Evolutionary conservation across 2,888 invertebrate species (phyloP).

Genomic region (Drosophila pseudotalamancana): DNA sequence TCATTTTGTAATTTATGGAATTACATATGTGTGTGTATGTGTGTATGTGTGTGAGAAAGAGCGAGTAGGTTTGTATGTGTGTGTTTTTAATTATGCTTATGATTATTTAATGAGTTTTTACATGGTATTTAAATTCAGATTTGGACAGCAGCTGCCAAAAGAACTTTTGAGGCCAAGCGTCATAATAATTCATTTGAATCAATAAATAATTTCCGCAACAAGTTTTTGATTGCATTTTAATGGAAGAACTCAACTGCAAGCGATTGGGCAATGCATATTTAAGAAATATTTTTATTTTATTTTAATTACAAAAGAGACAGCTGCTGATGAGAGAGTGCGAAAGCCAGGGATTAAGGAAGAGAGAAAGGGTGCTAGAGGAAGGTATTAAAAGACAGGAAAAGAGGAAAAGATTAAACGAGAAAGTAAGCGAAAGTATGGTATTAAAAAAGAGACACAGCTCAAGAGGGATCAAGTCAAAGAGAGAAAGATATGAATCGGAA

Average conservation of each 20-base stretch:
- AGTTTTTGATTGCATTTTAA: constrained; percentile 53
- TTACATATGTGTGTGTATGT: not conserved
- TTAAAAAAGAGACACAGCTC: no score
- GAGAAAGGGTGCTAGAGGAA: no score
- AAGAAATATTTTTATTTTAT: constrained; percentile 37
- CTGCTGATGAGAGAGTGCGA: not conserved
- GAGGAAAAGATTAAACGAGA: no score
- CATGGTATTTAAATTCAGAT: constrained; percentile 41
- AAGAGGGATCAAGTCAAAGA: no score
- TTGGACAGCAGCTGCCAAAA: constrained; percentile 19
- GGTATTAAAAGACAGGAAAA: no score
- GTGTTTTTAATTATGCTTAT: constrained; percentile 55
- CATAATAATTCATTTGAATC: constrained; percentile 47
- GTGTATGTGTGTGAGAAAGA: not conserved
- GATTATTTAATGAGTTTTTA: constrained; percentile 59
- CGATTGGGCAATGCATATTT: constrained; percentile 36
- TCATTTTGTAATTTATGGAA: constrained; percentile 34
- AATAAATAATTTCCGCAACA: constrained; percentile 69
- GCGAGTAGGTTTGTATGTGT: not conserved
- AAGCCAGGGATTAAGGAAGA: not conserved
- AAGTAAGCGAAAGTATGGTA: no score
- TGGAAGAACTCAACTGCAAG: constrained; percentile 11
- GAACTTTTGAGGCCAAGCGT: not conserved
- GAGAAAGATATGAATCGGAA: no score
- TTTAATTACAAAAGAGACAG: constrained; percentile 39